Conservation (phyloP, 92 coral and sea anemone genomes). For the Nematostella vectensis region DNA sequence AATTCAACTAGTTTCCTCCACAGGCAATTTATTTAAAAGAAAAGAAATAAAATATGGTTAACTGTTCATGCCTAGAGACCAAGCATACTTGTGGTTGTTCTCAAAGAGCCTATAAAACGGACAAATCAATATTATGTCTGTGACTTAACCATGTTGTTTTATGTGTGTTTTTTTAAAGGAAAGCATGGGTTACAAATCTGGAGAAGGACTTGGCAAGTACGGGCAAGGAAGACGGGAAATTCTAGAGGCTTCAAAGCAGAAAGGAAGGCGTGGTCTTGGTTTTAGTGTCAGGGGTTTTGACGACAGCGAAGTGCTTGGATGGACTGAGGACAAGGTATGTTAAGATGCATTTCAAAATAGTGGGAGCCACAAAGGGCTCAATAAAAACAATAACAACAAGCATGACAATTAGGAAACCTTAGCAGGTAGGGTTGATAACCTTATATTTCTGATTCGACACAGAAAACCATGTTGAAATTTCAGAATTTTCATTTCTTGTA, state of each 20-base stretch:
- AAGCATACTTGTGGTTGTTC: neutral
- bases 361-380: neutral
- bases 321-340: conserved; percentile 70
- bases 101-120: neutral
- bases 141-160: too few species aligned
- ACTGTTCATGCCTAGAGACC: too few species aligned
- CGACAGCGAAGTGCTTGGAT: conserved; percentile 61
- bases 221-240: conserved; percentile 87
- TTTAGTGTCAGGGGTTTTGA: conserved; percentile 83
- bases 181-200: conserved; percentile 85
- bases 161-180: conserved; percentile 46
- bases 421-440: too few species aligned
- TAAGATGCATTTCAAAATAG: too few species aligned
- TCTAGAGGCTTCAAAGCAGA: conserved; percentile 73
- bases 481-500: too few species aligned
- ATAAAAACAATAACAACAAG: too few species aligned
- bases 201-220: conserved; percentile 80
- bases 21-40: too few species aligned
- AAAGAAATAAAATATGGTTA: too few species aligned
- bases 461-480: too few species aligned
- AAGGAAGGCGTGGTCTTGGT: conserved; percentile 95
- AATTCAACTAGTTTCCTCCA: neutral
- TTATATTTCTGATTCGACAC: too few species aligned
- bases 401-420: too few species aligned
- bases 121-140: too few species aligned